Evolutionary conservation across 2,888 invertebrate species (phyloP).

Genomic region (Patella depressa): DNA sequence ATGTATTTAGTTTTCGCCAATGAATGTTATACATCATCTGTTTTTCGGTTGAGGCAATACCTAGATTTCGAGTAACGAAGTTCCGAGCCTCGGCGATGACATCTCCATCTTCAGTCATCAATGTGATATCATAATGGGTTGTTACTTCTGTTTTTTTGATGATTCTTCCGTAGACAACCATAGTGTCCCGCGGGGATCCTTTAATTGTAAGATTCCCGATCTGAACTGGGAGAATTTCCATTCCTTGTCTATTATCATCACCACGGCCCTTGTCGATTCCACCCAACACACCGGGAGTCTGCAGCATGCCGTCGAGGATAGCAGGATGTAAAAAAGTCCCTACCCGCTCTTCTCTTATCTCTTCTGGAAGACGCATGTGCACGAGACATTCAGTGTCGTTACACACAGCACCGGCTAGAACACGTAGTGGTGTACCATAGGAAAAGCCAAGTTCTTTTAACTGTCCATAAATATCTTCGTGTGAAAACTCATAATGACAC

Average conservation of each 20-base stretch:
- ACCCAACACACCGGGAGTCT: constrained; percentile 43
- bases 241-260: constrained; percentile 16
- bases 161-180: constrained; percentile 40
- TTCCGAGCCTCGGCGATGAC: constrained; percentile 48
- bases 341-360: constrained; percentile 30
- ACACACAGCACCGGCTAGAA: constrained; percentile 13
- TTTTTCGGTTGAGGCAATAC: too few species aligned
- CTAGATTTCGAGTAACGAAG: constrained; percentile 18
- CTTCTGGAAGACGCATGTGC: constrained; percentile 4
- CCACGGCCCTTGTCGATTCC: constrained; percentile 27
- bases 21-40: too few species aligned
- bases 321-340: constrained; percentile 46
- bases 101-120: constrained; percentile 43
- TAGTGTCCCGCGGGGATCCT: constrained; percentile 35
- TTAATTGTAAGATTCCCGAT: constrained; percentile 20
- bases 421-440: constrained; percentile 19
- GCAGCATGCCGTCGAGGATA: constrained; percentile 47
- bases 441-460: constrained; percentile 15
- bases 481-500: constrained; percentile 14
- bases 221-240: too few species aligned
- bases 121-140: constrained; percentile 42
- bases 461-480: constrained; percentile 13
- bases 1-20: too few species aligned
- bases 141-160: constrained; percentile 29
- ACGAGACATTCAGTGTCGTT: constrained; percentile 17